A percentile compares a stretch with the other conserved stretches of the same genome.
phyloP scores from a whole-genome alignment of 2,888 invertebrate species.

The Protodeltote pygarga region DNA sequence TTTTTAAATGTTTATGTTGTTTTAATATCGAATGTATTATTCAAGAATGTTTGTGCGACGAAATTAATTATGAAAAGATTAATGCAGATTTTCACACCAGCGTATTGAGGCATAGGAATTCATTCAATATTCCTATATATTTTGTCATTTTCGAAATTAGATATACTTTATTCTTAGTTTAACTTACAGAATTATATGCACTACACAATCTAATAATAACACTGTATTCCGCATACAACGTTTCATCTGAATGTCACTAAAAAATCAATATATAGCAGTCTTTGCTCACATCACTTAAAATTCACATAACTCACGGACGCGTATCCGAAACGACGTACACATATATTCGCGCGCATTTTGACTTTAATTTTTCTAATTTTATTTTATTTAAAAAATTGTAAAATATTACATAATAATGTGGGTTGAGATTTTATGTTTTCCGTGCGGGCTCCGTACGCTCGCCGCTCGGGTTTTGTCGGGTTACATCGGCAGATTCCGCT shows the following conservation, averaged over 20 bases:
- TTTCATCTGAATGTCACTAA: conserved; percentile 70
- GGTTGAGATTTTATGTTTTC: conserved; percentile 72
- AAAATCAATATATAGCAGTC: conserved; percentile 77
- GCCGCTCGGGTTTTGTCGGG: conserved; percentile 64
- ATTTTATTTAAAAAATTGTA: conserved; percentile 57
- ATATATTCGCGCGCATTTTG: conserved; percentile 46
- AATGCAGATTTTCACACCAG: conserved; percentile 39
- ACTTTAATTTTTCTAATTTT: conserved; percentile 30
- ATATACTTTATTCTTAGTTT: neutral
- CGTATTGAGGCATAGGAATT: conserved; percentile 45
- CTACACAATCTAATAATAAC: conserved; percentile 72
- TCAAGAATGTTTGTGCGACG: conserved; percentile 6
- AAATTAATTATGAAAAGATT: conserved; percentile 40
- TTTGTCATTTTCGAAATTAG: conserved; percentile 2
- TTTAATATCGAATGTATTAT: neutral
- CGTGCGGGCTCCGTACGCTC: conserved; percentile 64
- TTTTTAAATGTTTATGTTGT: neutral
- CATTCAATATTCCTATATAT: conserved; percentile 4
- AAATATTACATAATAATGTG: conserved; percentile 78
- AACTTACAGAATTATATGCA: conserved; percentile 52
- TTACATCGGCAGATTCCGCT: conserved; percentile 59
- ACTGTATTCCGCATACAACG: conserved; percentile 73
- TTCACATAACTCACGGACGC: conserved; percentile 36
- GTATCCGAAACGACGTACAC: conserved; percentile 33
- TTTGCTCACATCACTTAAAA: conserved; percentile 34